phyloP scores from a whole-genome alignment of 1,140 invertebrate species.

The Monochamus saltuarius region DNA sequence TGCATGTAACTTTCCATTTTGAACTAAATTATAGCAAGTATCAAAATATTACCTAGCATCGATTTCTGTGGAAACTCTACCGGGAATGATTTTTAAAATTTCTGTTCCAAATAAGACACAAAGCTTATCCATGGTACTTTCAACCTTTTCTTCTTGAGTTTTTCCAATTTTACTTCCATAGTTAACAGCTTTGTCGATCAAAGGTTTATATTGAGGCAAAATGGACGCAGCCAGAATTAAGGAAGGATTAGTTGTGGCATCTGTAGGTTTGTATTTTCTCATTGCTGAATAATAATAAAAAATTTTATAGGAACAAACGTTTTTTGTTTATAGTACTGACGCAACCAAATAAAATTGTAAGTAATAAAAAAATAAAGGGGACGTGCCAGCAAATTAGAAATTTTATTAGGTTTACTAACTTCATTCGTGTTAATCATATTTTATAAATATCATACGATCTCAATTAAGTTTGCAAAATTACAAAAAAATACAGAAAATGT shows the following conservation, averaged over 20 bases:
- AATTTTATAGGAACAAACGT: not conserved
- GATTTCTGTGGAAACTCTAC: slow-evolving; percentile 97
- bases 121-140: slow-evolving; percentile 86
- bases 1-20: too few relatives aligned
- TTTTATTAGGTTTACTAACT: too few relatives aligned
- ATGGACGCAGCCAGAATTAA: slow-evolving; percentile 90
- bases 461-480: too few relatives aligned
- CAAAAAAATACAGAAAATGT: too few relatives aligned
- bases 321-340: not conserved
- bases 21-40: too few relatives aligned
- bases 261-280: slow-evolving; percentile 95
- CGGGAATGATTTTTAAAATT: slow-evolving; percentile 97
- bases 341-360: too few relatives aligned
- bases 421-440: too few relatives aligned
- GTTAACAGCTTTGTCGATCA: slow-evolving; percentile 87
- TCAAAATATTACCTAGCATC: slow-evolving; percentile 94
- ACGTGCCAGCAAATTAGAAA: too few relatives aligned
- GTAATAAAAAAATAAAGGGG: too few relatives aligned
- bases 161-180: slow-evolving; percentile 79
- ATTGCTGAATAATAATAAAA: slow-evolving; percentile 68
- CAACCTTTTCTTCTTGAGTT: slow-evolving; percentile 68
- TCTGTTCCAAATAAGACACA: slow-evolving; percentile 95
- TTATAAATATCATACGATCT: too few relatives aligned
- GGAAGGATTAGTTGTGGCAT: slow-evolving; percentile 99
- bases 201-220: slow-evolving; percentile 85